phyloP scores from a whole-genome alignment of 2,797 vertebrate genomes.

The Alosa sapidissima region DNA sequence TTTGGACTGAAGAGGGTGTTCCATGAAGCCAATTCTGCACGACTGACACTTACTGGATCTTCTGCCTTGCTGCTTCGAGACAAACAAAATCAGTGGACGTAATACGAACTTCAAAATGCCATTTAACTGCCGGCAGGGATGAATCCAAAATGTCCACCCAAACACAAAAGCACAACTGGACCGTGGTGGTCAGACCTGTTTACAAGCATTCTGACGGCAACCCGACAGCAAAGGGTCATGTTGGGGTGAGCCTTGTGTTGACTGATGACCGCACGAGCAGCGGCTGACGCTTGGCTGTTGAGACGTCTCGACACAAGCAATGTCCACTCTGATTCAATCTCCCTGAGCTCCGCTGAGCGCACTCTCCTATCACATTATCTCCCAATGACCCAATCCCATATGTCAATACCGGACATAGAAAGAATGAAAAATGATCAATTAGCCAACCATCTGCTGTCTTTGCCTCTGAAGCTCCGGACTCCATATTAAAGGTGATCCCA shows the following conservation, averaged over 20 bases:
- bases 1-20: no score
- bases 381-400: not conserved
- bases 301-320: not conserved
- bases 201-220: not conserved
- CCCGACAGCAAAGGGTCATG: not conserved
- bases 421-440: constrained; percentile 25
- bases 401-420: constrained; percentile 1
- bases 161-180: not conserved
- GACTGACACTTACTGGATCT: no score
- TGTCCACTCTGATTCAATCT: constrained; percentile 1
- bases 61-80: not conserved
- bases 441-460: constrained; percentile 16
- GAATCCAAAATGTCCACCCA: not conserved
- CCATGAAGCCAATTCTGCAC: no score
- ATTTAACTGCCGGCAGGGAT: not conserved
- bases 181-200: not conserved
- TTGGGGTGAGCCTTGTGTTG: not conserved
- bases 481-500: constrained; percentile 7
- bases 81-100: not conserved
- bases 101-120: not conserved
- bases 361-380: not conserved
- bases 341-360: not conserved
- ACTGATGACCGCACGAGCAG: not conserved
- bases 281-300: not conserved
- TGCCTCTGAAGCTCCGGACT: not conserved